Conservation (phyloP, 1,140 invertebrate species). For the Oryctes rhinoceros region DNA sequence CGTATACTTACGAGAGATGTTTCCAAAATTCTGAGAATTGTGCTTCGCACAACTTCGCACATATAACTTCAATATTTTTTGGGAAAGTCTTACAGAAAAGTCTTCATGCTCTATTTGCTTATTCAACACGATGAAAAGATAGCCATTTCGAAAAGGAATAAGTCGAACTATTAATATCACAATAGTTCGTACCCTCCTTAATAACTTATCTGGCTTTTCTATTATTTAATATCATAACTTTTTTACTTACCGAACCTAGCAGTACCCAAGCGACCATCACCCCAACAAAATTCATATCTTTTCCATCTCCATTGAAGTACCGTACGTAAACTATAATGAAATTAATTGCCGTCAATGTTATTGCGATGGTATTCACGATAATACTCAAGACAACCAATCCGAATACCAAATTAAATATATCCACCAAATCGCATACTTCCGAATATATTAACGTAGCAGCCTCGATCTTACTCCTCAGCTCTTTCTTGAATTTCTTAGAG, state of each 20-base stretch:
- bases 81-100: too few species aligned
- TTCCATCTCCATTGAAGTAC: neutral
- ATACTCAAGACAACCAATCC: neutral
- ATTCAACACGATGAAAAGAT: too few species aligned
- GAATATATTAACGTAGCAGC: neutral
- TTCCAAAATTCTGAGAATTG: too few species aligned
- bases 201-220: too few species aligned
- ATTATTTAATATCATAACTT: neutral
- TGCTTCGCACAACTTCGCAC: too few species aligned
- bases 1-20: too few species aligned
- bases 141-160: too few species aligned
- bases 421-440: neutral
- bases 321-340: constrained; percentile 3
- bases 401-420: constrained; percentile 7
- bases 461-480: neutral
- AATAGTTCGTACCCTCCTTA: too few species aligned
- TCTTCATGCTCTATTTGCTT: too few species aligned
- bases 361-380: neutral
- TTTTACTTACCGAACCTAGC: neutral
- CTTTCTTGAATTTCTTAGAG: neutral
- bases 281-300: neutral
- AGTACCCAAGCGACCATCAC: neutral
- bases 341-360: neutral
- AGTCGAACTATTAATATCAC: too few species aligned
- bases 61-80: too few species aligned